Base-by-base conservation (phyloP, 2,113 vertebrate genomes). In the Vidua macroura region DNA sequence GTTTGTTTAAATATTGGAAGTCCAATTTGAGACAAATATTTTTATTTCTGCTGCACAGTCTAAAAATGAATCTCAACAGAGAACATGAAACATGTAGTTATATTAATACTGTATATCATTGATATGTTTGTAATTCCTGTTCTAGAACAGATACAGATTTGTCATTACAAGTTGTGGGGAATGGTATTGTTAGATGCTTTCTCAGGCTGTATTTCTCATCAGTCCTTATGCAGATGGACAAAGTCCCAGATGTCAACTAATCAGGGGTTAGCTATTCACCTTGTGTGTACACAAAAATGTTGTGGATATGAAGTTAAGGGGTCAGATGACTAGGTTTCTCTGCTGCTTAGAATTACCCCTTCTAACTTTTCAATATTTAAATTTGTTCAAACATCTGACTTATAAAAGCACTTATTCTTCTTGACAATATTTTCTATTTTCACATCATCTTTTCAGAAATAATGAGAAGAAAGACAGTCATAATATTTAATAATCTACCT, bases 141-240 rank as follows among this genome's bases (percentile, higher is more conserved):
- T 33, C 16, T 73, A 31, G 11, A 35, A 84, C 15, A 15, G 19
- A 22, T 15, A 25, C 0, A 33, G 19, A 33, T 41, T 72, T 76
- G 19, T 59, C 14, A 53, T 46, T 30, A 31, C 6, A 39, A 13
- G 10, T 46, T 51, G 7, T 41, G 10, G 2, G 11, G 11, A 83
- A 79, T 0, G 0, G 3, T 22, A 15, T 12, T 49, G 24, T 13
- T 62, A 55, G 15, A 25, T 62, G 9, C 1, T 70, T 37, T 33
- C 56, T 72, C 23, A 91, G n/a, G 55, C 35, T 14, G 9, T 18
- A 28, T 14, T 53, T n/a, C 6, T 66, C 24, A 46, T 5, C 13
- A 83, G 28, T 51, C 28, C 23, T 80, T 55, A 46, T n/a, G 28
- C 17, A 83, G 56, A 59, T 10, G 8, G 10, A 41, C 5, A 20